A percentile compares a stretch with the other conserved stretches of the same genome.
phyloP scores from a whole-genome alignment of 2,797 vertebrate genomes.

The Lagorchestes hirsutus region DNA sequence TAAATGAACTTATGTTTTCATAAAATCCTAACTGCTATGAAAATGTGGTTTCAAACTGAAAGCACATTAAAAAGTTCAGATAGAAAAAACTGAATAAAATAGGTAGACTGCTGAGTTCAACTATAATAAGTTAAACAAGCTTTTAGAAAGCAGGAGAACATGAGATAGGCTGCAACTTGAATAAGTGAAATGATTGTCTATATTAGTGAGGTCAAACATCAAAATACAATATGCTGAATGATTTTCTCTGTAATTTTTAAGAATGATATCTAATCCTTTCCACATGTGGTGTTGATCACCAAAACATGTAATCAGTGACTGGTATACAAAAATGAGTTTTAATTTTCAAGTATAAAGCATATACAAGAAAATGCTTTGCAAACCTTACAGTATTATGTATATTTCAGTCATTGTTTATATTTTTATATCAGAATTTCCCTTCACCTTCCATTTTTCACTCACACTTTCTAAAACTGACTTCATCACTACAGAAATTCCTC shows the following conservation, averaged over 20 bases:
- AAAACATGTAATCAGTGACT: not conserved
- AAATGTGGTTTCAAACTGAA: not conserved
- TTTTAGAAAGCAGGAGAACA: too few species aligned
- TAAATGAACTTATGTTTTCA: not conserved
- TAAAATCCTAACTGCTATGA: not conserved
- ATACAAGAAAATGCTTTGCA: not conserved
- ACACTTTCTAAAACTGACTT: not conserved
- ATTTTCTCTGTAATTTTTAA: conserved; percentile 10
- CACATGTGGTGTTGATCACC: not conserved
- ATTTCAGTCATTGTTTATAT: not conserved
- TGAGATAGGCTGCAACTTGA: too few species aligned
- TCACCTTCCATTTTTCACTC: conserved; percentile 12
- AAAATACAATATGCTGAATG: not conserved
- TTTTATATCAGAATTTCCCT: conserved; percentile 25
- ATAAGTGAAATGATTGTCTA: too few species aligned
- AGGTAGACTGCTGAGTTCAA: too few species aligned
- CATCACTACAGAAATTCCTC: not conserved
- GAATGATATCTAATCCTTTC: not conserved
- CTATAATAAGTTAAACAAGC: too few species aligned
- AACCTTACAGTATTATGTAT: not conserved
- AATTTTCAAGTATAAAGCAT: not conserved
- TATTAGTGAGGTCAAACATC: too few species aligned
- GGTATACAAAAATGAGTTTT: not conserved
- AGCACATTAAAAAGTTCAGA: not conserved
- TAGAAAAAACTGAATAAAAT: not conserved